Evolutionary conservation across 2,888 invertebrate species (phyloP).

Genomic region (Phaedon cochleariae): DNA sequence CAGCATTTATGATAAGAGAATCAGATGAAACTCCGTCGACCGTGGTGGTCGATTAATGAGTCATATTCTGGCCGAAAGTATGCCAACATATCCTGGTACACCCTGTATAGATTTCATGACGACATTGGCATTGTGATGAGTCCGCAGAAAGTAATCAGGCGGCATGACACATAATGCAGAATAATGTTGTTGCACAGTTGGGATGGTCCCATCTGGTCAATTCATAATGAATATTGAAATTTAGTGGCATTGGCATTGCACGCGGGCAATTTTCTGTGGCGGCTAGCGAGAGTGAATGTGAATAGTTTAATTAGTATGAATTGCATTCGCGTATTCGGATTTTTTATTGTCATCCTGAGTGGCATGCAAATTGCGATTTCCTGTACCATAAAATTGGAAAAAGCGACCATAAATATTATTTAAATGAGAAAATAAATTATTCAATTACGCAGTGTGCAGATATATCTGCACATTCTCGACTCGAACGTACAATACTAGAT

Average conservation of each 20-base stretch:
- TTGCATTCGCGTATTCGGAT: constrained; percentile 24
- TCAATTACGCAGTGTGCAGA: constrained; percentile 47
- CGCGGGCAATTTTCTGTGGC: constrained; percentile 27
- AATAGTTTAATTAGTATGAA: constrained; percentile 35
- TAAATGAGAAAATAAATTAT: constrained; percentile 52
- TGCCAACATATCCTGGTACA: too few relatives aligned
- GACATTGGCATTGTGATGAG: neutral
- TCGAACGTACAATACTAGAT: constrained; percentile 41
- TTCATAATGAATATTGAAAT: constrained; percentile 17
- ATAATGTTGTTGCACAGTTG: neutral
- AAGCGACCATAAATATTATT: constrained; percentile 47
- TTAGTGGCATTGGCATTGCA: constrained; percentile 12
- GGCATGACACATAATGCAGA: neutral
- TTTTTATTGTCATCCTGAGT: constrained; percentile 33
- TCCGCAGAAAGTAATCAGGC: neutral
- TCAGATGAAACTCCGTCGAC: too few relatives aligned
- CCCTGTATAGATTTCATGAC: neutral
- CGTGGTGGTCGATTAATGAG: too few relatives aligned
- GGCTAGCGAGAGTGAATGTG: constrained; percentile 20
- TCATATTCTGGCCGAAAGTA: too few relatives aligned
- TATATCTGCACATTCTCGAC: constrained; percentile 44
- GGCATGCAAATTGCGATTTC: constrained; percentile 45
- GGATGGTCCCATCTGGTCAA: constrained; percentile 8
- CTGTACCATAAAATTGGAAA: constrained; percentile 42
- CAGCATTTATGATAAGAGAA: too few relatives aligned